These are phyloP conservation scores for Notolepis coatsorum DNA, from an alignment of 2,797 vertebrate species.

Conservation along the genomic window DNA sequence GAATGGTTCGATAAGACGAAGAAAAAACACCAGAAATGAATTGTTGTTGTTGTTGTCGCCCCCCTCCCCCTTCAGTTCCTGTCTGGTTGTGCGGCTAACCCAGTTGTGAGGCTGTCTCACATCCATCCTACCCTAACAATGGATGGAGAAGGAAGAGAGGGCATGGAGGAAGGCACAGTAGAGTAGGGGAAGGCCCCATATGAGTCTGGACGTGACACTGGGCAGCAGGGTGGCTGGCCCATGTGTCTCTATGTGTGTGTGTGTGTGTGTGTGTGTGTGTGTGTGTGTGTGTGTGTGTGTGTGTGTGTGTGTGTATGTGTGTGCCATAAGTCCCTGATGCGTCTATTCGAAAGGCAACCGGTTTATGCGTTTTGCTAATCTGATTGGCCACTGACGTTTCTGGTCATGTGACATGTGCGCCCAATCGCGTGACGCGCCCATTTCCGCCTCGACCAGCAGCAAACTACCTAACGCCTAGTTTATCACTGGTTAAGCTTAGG, in stretches of 20 bases:
- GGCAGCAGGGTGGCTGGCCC: constrained; percentile 6
- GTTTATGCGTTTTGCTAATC: too few relatives aligned
- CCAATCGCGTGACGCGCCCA: too few relatives aligned
- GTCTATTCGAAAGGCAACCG: too few relatives aligned
- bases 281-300: constrained; percentile 1
- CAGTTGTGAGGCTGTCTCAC: constrained; percentile 67
- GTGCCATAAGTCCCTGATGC: too few relatives aligned
- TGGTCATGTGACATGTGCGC: too few relatives aligned
- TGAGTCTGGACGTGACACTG: constrained; percentile 11
- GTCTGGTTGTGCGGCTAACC: constrained; percentile 64
- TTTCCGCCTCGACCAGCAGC: too few relatives aligned
- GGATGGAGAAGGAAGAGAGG: constrained; percentile 28
- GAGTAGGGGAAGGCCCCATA: not conserved
- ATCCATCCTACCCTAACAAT: constrained; percentile 74
- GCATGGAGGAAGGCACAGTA: constrained; percentile 30
- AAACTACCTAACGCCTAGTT: too few relatives aligned
- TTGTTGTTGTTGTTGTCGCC: constrained; percentile 68
- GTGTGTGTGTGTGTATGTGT: not conserved
- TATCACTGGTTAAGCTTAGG: too few relatives aligned
- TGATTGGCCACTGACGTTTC: too few relatives aligned
- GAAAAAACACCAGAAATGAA: constrained; percentile 55
- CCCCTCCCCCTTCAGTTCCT: constrained; percentile 56
- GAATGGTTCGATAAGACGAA: constrained; percentile 64
- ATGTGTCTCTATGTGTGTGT: not conserved
- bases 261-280: constrained; percentile 3